These are phyloP conservation scores for Chloroclysta siterata DNA, from an alignment of 2,888 invertebrate genomes.

Conservation along the genomic window DNA sequence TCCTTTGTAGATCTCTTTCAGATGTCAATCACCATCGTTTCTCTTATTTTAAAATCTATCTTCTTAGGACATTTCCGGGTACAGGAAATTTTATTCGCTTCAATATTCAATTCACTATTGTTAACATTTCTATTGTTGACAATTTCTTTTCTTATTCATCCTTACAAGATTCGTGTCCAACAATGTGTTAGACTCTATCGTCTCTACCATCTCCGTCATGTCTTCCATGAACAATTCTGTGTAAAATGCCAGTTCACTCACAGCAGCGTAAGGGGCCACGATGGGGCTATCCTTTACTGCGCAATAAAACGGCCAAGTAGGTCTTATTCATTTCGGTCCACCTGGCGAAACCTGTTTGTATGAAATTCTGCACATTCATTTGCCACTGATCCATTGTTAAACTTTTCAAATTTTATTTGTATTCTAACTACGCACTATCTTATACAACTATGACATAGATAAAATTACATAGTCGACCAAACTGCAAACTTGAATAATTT, in stretches of 20 bases:
- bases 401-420: slow-evolving; percentile 40
- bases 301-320: slow-evolving; percentile 39
- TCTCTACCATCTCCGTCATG: slow-evolving; percentile 8
- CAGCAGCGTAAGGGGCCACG: slow-evolving; percentile 37
- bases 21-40: slow-evolving; percentile 5
- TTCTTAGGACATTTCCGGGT: background rate
- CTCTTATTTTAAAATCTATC: slow-evolving; percentile 3
- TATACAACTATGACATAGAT: slow-evolving; percentile 25
- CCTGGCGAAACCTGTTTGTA: slow-evolving; percentile 45
- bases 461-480: slow-evolving; percentile 26
- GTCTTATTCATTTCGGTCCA: slow-evolving; percentile 43
- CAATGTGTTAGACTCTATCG: slow-evolving; percentile 7
- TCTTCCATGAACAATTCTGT: slow-evolving; percentile 32
- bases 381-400: slow-evolving; percentile 43
- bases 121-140: slow-evolving; percentile 3
- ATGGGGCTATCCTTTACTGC: slow-evolving; percentile 38
- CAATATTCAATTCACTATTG: background rate
- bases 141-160: background rate
- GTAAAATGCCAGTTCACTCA: slow-evolving; percentile 35
- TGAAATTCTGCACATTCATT: slow-evolving; percentile 42
- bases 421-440: slow-evolving; percentile 38
- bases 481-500: slow-evolving; percentile 37
- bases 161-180: slow-evolving; percentile 2
- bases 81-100: background rate
- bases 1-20: slow-evolving; percentile 8